These are phyloP conservation scores for Smittia sp. DNA, from an alignment of 2,888 invertebrate genomes.

Conservation along the genomic window DNA sequence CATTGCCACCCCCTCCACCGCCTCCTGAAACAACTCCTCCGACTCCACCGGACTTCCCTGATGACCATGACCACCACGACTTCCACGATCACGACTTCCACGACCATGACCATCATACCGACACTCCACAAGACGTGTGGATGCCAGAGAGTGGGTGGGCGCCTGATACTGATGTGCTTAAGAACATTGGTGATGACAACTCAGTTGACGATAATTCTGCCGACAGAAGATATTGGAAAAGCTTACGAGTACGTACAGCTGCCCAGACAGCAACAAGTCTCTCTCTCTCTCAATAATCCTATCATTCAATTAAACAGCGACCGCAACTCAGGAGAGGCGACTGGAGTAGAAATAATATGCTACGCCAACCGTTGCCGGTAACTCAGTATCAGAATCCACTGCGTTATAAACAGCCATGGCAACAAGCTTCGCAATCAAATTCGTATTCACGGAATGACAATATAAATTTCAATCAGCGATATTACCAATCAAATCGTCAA, in stretches of 20 bases:
- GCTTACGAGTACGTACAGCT: neutral
- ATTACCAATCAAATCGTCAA: slow-evolving; percentile 9
- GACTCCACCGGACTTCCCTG: neutral
- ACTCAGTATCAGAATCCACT: slow-evolving; percentile 27
- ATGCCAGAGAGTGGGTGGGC: slow-evolving; percentile 24
- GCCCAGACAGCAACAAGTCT: neutral
- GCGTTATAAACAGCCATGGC: slow-evolving; percentile 9
- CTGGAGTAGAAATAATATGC: slow-evolving; percentile 5
- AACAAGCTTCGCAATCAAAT: neutral
- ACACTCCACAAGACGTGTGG: neutral
- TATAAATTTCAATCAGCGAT: slow-evolving; percentile 31
- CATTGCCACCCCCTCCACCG: neutral
- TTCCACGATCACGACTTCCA: neutral
- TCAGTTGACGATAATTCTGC: neutral
- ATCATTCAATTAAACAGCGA: neutral
- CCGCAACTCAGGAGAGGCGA: neutral
- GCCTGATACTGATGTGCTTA: slow-evolving; percentile 11
- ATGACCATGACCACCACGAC: neutral
- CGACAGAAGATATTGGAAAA: slow-evolving; percentile 6
- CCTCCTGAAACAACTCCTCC: neutral
- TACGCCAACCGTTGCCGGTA: neutral
- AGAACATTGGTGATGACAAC: neutral
- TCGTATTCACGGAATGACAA: slow-evolving; percentile 1
- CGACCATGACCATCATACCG: neutral
- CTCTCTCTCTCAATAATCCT: neutral